phyloP scores from a whole-genome alignment of 1,140 invertebrate species.

The Hypsibius dujardini region DNA sequence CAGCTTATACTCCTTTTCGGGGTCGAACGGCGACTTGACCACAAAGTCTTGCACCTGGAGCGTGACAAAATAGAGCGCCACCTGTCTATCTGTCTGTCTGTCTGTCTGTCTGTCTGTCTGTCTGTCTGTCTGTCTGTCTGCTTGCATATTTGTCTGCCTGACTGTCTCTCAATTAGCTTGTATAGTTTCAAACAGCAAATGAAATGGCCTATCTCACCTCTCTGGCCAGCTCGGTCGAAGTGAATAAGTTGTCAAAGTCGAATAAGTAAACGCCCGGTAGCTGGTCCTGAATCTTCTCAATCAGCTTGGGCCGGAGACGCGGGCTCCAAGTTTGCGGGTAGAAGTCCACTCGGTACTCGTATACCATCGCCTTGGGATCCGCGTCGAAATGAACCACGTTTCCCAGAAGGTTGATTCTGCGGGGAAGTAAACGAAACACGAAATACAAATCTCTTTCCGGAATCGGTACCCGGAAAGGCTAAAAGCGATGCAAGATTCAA shows the following conservation, averaged over 20 bases:
- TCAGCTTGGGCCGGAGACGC: background rate
- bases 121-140: too few relatives aligned
- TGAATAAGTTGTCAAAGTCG: conserved; percentile 15
- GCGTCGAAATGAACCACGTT: conserved; percentile 13
- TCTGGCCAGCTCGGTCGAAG: background rate
- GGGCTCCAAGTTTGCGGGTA: conserved; percentile 1
- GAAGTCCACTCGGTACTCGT: conserved; percentile 14
- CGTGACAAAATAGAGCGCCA: background rate
- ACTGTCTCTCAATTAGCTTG: too few relatives aligned
- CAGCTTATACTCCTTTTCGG: conserved; percentile 5
- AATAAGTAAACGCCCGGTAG: background rate
- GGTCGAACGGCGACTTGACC: background rate
- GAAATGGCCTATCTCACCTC: background rate
- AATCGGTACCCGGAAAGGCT: too few relatives aligned
- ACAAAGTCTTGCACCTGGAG: background rate
- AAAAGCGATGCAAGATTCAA: background rate
- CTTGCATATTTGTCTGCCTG: too few relatives aligned
- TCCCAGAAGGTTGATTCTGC: background rate
- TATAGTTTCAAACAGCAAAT: too few relatives aligned
- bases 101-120: too few relatives aligned
- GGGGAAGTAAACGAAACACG: too few relatives aligned
- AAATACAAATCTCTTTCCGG: too few relatives aligned
- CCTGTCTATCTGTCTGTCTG: too few relatives aligned
- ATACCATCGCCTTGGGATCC: background rate
- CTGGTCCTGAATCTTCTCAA: background rate